These are phyloP conservation scores for Coturnix japonica DNA, from an alignment of 2,113 vertebrate species.

Conservation along the genomic window DNA sequence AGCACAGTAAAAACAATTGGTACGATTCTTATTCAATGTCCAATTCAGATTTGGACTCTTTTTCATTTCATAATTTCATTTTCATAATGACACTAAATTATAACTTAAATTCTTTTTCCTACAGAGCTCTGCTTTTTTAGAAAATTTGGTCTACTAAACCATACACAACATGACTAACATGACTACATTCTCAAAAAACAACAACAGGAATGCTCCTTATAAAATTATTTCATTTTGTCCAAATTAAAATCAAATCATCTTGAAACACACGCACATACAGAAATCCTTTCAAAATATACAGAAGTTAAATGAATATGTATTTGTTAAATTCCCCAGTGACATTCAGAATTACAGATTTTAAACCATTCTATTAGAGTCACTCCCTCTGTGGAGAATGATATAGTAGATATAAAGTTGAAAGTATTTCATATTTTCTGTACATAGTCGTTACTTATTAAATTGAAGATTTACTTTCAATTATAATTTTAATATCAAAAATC, in stretches of 20 bases:
- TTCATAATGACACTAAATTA: neutral
- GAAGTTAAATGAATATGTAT: slow-evolving; percentile 54
- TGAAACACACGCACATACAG: neutral
- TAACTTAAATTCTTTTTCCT: neutral
- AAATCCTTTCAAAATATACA: slow-evolving; percentile 43
- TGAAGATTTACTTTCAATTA: neutral
- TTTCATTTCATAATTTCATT: neutral
- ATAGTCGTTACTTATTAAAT: slow-evolving; percentile 38
- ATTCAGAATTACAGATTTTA: slow-evolving; percentile 39
- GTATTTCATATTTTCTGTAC: neutral
- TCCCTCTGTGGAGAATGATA: slow-evolving; percentile 24
- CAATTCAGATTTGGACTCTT: neutral
- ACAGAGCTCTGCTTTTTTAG: neutral
- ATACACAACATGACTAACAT: neutral
- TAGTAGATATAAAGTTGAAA: slow-evolving; percentile 1
- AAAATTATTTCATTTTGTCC: neutral
- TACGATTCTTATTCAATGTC: neutral
- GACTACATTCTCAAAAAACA: neutral
- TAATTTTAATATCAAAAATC: slow-evolving; percentile 27
- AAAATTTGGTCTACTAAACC: neutral
- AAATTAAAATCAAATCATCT: neutral
- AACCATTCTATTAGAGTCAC: slow-evolving; percentile 37
- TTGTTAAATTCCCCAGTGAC: slow-evolving; percentile 29
- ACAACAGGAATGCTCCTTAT: neutral
- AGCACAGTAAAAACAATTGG: neutral